phyloP scores from a whole-genome alignment of 2,888 invertebrate genomes.

The Drosophila picticornis region DNA sequence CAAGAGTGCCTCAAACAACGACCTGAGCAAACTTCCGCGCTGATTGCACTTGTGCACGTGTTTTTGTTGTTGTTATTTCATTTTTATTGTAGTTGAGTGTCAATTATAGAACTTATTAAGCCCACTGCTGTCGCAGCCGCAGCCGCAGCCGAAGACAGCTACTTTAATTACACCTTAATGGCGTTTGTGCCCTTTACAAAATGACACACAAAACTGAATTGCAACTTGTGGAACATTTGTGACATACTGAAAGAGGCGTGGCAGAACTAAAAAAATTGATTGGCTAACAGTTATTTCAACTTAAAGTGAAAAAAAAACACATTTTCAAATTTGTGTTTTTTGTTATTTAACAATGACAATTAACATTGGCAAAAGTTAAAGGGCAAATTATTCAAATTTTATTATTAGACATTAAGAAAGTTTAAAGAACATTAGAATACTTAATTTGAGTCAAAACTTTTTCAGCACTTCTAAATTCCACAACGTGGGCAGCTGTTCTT shows the following conservation, averaged over 20 bases:
- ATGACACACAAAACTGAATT: slow-evolving; percentile 9
- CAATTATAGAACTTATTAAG: slow-evolving; percentile 52
- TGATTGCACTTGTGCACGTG: slow-evolving; percentile 57
- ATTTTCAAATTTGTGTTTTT: neutral
- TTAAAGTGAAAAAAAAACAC: neutral
- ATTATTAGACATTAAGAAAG: neutral
- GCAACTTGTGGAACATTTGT: slow-evolving; percentile 19
- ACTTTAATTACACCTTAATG: slow-evolving; percentile 48
- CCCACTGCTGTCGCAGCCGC: slow-evolving; percentile 7
- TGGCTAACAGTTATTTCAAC: neutral
- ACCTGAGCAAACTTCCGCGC: slow-evolving; percentile 50
- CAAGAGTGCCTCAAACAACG: slow-evolving; percentile 28
- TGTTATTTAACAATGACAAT: neutral
- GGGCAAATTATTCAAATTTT: neutral
- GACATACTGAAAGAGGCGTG: slow-evolving; percentile 15
- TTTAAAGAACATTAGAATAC: neutral
- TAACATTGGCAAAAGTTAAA: neutral
- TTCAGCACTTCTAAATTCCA: neutral
- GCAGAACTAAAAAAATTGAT: slow-evolving; percentile 3
- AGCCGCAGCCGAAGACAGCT: slow-evolving; percentile 14
- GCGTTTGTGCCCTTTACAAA: slow-evolving; percentile 30
- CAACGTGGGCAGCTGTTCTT: neutral
- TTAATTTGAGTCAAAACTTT: neutral
- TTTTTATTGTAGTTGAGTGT: slow-evolving; percentile 36
- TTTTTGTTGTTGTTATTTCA: slow-evolving; percentile 11